Evolutionary conservation across 2,888 invertebrate genomes (phyloP).

Genomic region (Adelphocoris suturalis): DNA sequence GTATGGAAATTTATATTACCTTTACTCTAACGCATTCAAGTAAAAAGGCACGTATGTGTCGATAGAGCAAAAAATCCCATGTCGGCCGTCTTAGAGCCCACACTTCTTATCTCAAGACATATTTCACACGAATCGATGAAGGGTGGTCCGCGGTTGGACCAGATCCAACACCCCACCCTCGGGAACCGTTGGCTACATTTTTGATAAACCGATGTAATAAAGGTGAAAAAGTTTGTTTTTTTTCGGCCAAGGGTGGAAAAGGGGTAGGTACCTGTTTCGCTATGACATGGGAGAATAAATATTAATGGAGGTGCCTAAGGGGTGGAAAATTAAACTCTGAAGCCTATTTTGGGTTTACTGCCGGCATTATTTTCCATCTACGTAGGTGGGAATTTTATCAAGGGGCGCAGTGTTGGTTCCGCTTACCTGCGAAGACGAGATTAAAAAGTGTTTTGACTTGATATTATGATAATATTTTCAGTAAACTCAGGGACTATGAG

Average conservation of each 20-base stretch:
- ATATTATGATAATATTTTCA: too few relatives aligned
- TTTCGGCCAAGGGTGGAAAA: neutral
- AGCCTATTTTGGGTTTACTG: slow-evolving; percentile 5
- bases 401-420: neutral
- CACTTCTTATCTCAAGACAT: slow-evolving; percentile 4
- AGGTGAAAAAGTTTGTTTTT: neutral
- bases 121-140: slow-evolving; percentile 27
- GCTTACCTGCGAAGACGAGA: too few relatives aligned
- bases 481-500: too few relatives aligned
- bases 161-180: neutral
- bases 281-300: neutral
- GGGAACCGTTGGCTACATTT: neutral
- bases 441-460: too few relatives aligned
- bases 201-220: neutral
- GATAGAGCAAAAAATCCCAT: too few relatives aligned
- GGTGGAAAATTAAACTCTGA: slow-evolving; percentile 32
- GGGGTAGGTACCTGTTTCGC: slow-evolving; percentile 16
- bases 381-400: neutral
- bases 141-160: slow-evolving; percentile 1
- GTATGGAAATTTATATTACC: too few relatives aligned
- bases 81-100: neutral
- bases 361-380: slow-evolving; percentile 4
- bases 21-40: too few relatives aligned
- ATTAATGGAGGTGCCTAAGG: slow-evolving; percentile 34
- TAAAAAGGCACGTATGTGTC: too few relatives aligned